Percentiles rank a stretch among this genome's conserved stretches.
phyloP scores from a whole-genome alignment of 2,113 vertebrate species.

The Anoplopoma fimbria region DNA sequence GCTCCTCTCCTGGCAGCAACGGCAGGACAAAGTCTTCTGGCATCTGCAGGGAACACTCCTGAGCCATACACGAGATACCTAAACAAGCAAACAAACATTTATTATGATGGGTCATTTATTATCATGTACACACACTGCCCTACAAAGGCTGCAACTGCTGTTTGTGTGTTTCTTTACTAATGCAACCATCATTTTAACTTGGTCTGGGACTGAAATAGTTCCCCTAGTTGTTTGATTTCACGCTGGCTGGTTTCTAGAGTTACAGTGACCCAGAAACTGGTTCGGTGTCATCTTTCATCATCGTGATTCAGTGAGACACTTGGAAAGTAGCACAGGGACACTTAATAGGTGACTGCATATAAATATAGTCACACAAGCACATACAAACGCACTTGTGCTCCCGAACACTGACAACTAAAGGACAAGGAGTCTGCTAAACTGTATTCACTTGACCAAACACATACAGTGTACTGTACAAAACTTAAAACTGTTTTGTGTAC shows the following conservation, averaged over 20 bases:
- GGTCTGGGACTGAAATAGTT: not conserved
- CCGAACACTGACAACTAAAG: not conserved
- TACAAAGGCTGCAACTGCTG: not conserved
- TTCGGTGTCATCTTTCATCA: constrained; percentile 16
- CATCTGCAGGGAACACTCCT: constrained; percentile 95
- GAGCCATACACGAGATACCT: constrained; percentile 99
- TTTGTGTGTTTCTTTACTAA: not conserved
- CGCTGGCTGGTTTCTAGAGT: constrained; percentile 16
- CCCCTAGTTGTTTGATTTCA: constrained; percentile 1
- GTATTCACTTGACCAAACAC: constrained; percentile 14
- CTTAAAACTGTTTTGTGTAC: constrained; percentile 1
- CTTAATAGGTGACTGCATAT: not conserved
- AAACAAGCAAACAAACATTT: constrained; percentile 23
- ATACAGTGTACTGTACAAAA: constrained; percentile 18
- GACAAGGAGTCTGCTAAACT: not conserved
- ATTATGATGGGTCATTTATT: not conserved
- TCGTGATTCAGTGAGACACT: constrained; percentile 21
- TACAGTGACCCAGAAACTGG: constrained; percentile 40
- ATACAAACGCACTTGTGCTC: not conserved
- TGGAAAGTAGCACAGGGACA: constrained; percentile 21
- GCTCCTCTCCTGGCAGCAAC: constrained; percentile 94
- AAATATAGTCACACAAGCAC: not conserved
- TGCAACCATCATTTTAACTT: not conserved
- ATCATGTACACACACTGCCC: not conserved
- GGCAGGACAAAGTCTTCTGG: constrained; percentile 98